phyloP scores from a whole-genome alignment of 2,113 vertebrate species.

The Mungos mungo region DNA sequence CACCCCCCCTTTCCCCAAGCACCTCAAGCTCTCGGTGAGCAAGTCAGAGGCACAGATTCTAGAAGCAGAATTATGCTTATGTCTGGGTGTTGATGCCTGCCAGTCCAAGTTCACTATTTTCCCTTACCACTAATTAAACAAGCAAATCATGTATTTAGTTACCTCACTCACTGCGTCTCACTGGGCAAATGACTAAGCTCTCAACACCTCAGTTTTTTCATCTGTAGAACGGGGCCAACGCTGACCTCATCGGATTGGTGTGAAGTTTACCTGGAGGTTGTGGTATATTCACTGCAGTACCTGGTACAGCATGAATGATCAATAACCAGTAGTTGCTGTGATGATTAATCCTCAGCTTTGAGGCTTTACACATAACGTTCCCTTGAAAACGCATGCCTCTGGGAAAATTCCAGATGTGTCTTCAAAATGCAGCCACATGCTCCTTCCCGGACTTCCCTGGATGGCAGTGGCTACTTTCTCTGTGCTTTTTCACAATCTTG shows the following conservation, averaged over 20 bases:
- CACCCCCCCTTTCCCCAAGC: not conserved
- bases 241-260: not conserved
- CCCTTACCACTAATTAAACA: not conserved
- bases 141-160: not conserved
- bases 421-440: not conserved
- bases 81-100: not conserved
- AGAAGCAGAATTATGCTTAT: not conserved
- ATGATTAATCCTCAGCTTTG: not conserved
- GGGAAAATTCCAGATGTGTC: not conserved
- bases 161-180: not conserved
- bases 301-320: not conserved
- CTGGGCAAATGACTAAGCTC: not conserved
- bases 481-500: not conserved
- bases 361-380: not conserved
- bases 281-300: not conserved
- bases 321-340: not conserved
- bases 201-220: not conserved
- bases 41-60: not conserved
- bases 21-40: not conserved
- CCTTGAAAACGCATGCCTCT: not conserved
- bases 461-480: not conserved
- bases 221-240: not conserved
- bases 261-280: not conserved
- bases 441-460: not conserved
- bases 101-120: not conserved